Percentiles rank a stretch among this genome's conserved stretches.
Evolutionary conservation across 2,797 vertebrate genomes (phyloP).

Genomic region (Geotria australis): DNA sequence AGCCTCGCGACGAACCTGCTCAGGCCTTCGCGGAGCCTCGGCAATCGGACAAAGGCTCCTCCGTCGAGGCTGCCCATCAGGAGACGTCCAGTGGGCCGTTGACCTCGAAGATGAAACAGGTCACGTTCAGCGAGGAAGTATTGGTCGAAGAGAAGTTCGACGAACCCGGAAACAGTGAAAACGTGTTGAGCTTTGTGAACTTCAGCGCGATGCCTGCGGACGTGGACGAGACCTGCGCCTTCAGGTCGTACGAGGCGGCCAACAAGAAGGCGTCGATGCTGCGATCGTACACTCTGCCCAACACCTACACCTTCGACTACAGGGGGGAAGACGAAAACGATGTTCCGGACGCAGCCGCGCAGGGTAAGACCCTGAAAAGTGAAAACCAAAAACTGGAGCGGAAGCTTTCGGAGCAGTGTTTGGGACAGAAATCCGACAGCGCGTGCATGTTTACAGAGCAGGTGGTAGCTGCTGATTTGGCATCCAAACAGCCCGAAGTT

Average conservation of each 20-base stretch:
- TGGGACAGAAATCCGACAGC: neutral
- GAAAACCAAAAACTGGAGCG: neutral
- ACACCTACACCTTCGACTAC: neutral
- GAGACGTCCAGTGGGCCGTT: no score
- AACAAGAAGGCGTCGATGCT: neutral
- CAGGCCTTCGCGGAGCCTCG: no score
- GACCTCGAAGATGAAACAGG: no score
- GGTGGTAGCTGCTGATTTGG: neutral
- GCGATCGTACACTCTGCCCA: neutral
- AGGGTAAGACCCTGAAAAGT: neutral
- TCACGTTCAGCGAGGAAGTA: no score
- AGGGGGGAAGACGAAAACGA: neutral
- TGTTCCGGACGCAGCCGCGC: neutral
- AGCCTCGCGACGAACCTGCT: no score
- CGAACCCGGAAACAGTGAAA: neutral
- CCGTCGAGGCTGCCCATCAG: no score
- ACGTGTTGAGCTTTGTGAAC: neutral
- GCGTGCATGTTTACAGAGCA: no score
- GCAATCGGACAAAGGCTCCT: no score
- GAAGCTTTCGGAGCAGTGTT: neutral
- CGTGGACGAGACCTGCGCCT: neutral
- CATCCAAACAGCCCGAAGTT: neutral
- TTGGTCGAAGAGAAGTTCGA: no score
- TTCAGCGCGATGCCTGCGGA: neutral
- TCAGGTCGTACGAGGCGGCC: neutral